A percentile compares a stretch with the other conserved stretches of the same genome.
phyloP scores from a whole-genome alignment of 1,140 invertebrate species.

The Drosophila nigromelanica region DNA sequence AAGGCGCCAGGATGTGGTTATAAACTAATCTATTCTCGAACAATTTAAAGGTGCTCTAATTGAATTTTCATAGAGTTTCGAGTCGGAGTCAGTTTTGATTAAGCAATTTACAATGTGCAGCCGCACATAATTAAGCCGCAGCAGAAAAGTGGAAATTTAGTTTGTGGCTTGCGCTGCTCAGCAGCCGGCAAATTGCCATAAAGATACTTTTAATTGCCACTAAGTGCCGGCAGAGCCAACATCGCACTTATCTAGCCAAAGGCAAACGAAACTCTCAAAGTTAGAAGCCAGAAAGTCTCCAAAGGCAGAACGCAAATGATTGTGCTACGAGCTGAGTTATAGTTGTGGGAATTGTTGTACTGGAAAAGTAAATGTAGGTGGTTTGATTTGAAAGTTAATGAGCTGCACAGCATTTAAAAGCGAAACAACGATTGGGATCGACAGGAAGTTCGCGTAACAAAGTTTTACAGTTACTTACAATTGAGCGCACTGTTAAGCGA shows the following conservation, averaged over 20 bases:
- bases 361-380: conserved; percentile 31
- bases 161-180: conserved; percentile 42
- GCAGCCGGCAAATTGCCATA: conserved; percentile 50
- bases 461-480: conserved; percentile 15
- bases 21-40: conserved; percentile 15
- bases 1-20: neutral
- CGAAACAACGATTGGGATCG: conserved; percentile 18
- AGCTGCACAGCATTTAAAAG: conserved; percentile 37
- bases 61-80: conserved; percentile 35
- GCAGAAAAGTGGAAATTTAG: conserved; percentile 42
- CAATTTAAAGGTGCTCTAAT: conserved; percentile 41
- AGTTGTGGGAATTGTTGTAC: conserved; percentile 45
- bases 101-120: conserved; percentile 34
- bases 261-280: conserved; percentile 28
- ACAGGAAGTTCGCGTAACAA: conserved; percentile 11
- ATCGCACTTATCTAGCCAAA: conserved; percentile 18
- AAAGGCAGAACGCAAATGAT: conserved; percentile 19
- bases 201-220: conserved; percentile 59
- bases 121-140: conserved; percentile 42
- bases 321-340: conserved; percentile 27
- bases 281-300: conserved; percentile 23
- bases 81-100: conserved; percentile 37
- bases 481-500: conserved; percentile 16
- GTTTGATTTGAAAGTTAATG: conserved; percentile 55
- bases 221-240: conserved; percentile 34